These are phyloP conservation scores for Brevimyrus niger DNA, from an alignment of 2,113 vertebrate genomes.

Conservation along the genomic window DNA sequence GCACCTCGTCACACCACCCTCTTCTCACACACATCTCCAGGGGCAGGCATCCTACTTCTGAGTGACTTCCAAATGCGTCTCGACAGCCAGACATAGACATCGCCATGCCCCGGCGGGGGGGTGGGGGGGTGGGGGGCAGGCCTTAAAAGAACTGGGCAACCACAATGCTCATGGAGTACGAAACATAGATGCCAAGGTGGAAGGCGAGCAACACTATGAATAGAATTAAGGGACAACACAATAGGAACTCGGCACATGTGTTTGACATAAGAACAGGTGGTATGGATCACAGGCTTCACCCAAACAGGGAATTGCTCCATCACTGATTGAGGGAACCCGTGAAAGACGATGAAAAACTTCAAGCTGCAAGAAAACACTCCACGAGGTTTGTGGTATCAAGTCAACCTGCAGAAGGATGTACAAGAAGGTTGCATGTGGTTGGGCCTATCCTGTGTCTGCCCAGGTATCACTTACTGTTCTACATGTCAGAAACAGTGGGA, in stretches of 20 bases:
- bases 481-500: not conserved
- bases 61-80: not conserved
- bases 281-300: not conserved
- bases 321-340: not conserved
- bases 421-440: not conserved
- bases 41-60: not conserved
- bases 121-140: not conserved
- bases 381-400: not conserved
- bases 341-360: not conserved
- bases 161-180: not conserved
- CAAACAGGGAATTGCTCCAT: not conserved
- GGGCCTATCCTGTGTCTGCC: not conserved
- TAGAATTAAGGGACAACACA: not conserved
- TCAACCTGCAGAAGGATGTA: not conserved
- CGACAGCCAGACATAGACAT: conserved; percentile 15
- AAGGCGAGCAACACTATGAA: not conserved
- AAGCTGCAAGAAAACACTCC: not conserved
- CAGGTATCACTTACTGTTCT: not conserved
- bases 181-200: not conserved
- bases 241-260: not conserved
- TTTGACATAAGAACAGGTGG: not conserved
- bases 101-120: not conserved
- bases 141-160: not conserved
- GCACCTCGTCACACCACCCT: not conserved
- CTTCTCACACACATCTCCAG: not conserved